Evolutionary conservation across 1,140 invertebrate species (phyloP), one percentile per base, ranked within the genome.

Genomic region (Drosophila sturtevanti): DNA sequence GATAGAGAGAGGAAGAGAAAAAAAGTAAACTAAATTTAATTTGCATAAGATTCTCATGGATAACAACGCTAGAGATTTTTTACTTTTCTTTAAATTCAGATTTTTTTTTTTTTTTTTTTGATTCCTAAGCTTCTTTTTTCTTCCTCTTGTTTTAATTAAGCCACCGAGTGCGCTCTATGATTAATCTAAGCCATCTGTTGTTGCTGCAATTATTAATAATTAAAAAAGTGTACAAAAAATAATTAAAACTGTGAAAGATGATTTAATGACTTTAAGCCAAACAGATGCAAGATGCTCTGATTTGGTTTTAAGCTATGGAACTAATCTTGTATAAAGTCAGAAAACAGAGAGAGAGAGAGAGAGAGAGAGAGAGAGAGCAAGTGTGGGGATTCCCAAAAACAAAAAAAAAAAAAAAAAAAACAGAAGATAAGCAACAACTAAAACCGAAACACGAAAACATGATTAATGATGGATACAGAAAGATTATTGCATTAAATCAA

Each of bases 11-110:
- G 14, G 7, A 4, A 41, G 0, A 16, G 16, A 41, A 12, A 18
- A 21, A 21, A 10, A 48, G 41, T 10, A 21, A 21, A 48, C 41
- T 16, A 56, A 89, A 77, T 89, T 85, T 84, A 87, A 87, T 87
- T 87, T 87, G 84, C 84, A 87, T 87, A 68, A 56, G 54, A 56
- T 56, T 56, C 54, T 56, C 54, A 56, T 34, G 54, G 54, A 56
- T 56, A 56, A 56, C 10, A 27, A 11, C 24, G 7, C 34, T 61
- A 77, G 56, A 56, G 69, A 61, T 61, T 72, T n/a, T 48, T 21
- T 18, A 11, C 41, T 48, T 9, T 1, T 12, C 16, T 12, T 34
- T 48, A 14, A 9, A 6, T 44, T 14, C 6, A n/a, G n/a, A 12
- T 41, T 4, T 41, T 5, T 38, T n/a, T 38, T 4, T 14, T n/a